Percentiles rank a stretch among this genome's conserved stretches.
Conservation (phyloP, 1,140 invertebrate species). For the Sinonovacula constricta region DNA sequence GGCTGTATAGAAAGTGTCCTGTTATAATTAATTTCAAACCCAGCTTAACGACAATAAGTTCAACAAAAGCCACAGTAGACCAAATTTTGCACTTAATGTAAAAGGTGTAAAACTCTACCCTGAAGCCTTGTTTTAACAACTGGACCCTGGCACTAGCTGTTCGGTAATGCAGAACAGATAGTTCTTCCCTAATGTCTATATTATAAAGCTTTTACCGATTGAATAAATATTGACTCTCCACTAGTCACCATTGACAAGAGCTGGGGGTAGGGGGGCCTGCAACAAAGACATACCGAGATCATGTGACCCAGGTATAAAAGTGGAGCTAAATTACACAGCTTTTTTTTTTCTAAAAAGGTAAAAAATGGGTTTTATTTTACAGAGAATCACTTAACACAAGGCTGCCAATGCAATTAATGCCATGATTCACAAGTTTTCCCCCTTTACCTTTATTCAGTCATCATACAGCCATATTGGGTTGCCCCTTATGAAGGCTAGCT, state of each 20-base stretch:
- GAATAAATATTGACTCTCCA: constrained; percentile 53
- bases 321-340: constrained; percentile 50
- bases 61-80: too few species aligned
- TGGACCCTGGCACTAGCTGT: too few species aligned
- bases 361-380: constrained; percentile 50
- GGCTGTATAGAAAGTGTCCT: too few species aligned
- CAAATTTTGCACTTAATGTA: too few species aligned
- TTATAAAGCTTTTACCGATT: constrained; percentile 55
- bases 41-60: too few species aligned
- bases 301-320: constrained; percentile 50
- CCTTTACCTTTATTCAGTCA: constrained; percentile 1
- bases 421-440: constrained; percentile 14
- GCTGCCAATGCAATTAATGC: constrained; percentile 33
- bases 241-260: constrained; percentile 43
- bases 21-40: too few species aligned
- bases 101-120: too few species aligned
- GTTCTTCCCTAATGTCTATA: constrained; percentile 48
- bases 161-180: too few species aligned
- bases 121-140: too few species aligned
- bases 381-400: constrained; percentile 45
- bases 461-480: background rate
- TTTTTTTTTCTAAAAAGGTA: constrained; percentile 32
- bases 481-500: background rate
- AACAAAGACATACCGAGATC: constrained; percentile 41
- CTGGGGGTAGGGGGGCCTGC: constrained; percentile 41